These are phyloP conservation scores for Bembecia ichneumoniformis DNA, from an alignment of 2,888 invertebrate genomes.

Conservation along the genomic window DNA sequence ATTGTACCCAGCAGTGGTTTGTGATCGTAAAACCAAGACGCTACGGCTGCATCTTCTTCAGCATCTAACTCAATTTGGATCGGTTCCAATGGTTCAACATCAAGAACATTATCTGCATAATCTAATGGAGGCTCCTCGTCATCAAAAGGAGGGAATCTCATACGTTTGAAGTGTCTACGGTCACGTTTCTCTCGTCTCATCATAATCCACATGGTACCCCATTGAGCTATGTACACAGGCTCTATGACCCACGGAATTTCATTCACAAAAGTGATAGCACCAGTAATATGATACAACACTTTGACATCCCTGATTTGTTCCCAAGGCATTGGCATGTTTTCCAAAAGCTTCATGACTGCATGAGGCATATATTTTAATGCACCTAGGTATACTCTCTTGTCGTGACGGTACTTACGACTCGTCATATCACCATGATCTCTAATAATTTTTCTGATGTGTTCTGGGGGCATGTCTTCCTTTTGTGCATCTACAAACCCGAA, in stretches of 20 bases:
- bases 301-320: constrained; percentile 99
- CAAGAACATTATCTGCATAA: constrained; percentile 98
- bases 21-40: constrained; percentile 99
- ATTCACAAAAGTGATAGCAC: constrained; percentile 99
- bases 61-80: constrained; percentile 98
- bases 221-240: constrained; percentile 99
- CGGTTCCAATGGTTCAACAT: constrained; percentile 98
- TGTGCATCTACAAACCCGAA: constrained; percentile 99
- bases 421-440: constrained; percentile 99
- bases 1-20: constrained; percentile 94
- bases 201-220: constrained; percentile 99
- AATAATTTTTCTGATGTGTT: constrained; percentile 98
- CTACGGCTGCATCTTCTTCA: constrained; percentile 92
- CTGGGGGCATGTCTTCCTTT: constrained; percentile 99
- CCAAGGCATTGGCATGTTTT: constrained; percentile 99
- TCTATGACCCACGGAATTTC: constrained; percentile 99
- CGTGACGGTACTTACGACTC: constrained; percentile 97
- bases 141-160: constrained; percentile 99
- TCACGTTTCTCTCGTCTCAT: constrained; percentile 99
- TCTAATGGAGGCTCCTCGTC: constrained; percentile 99
- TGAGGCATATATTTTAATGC: constrained; percentile 99
- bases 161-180: constrained; percentile 97
- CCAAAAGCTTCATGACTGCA: constrained; percentile 97
- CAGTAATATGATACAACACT: constrained; percentile 98
- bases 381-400: constrained; percentile 97